Evolutionary conservation across 2,888 invertebrate species (phyloP), one percentile per base, ranked within the genome.

Genomic region (Megaustenia siamemsis): DNA sequence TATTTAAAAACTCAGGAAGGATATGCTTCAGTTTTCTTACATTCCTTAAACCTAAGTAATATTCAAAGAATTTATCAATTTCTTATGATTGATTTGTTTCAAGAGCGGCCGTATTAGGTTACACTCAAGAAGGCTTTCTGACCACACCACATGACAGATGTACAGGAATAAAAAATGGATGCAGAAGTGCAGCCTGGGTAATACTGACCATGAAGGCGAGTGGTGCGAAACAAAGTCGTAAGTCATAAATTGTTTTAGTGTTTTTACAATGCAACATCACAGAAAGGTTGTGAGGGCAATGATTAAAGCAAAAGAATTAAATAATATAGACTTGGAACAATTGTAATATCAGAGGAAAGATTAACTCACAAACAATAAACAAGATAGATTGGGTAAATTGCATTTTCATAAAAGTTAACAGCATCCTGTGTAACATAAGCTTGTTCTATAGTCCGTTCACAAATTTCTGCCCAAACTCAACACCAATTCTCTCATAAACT

Each of bases 101-200:
- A 56, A 84, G 84, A 56, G 5, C 69, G 28, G 35, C 80, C 15
- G 43, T 66, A 43, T 63, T 84, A 63, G 84, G 84, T 28, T 38
- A 79, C 53, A 84, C 66, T 15, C 84, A 84, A 43, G 80, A 71
- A 49, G 80, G 84, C 10, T 28, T 60, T 40, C 35, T 45, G 38
- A 69, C 84, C 24, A 66, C 84, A 0, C 84, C 84, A 0, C 38
- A 84, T 35, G 84, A 84, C 75, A 32, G 84, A 35, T 60, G 32
- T 15, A 35, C 71, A 18, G 84, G 84, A 0, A 38, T 84, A 0
- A 80, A 63, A 32, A 60, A 73, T 24, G 84, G 84, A 15, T 63
- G 80, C 43, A 45, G 49, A 15, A 53, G 77, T 21, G 53, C 80
- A 28, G 71, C 56, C 38, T 84, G 84, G 84, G 6, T 73, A 32